Percentiles rank a stretch among this genome's conserved stretches.
These are phyloP conservation scores for Calephelis nemesis DNA, from an alignment of 1,140 invertebrate species.

Conservation along the genomic window DNA sequence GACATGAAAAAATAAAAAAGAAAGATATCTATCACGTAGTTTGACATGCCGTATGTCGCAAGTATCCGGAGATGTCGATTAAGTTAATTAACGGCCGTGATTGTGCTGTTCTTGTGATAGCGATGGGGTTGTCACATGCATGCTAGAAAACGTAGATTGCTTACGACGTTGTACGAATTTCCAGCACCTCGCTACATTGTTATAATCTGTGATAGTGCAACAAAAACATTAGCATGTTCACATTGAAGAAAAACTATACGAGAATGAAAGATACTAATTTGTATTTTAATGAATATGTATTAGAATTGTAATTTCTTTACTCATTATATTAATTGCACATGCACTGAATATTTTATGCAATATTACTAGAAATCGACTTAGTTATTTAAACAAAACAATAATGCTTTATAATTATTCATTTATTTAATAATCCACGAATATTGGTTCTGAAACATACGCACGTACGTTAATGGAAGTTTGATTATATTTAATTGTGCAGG, in stretches of 20 bases:
- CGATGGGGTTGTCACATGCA: too few relatives aligned
- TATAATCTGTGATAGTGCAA: slow-evolving; percentile 1
- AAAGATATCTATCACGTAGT: too few relatives aligned
- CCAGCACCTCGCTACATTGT: not conserved
- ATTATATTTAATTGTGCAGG: too few relatives aligned
- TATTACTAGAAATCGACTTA: not conserved
- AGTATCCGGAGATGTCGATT: too few relatives aligned
- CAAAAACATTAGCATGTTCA: slow-evolving; percentile 8
- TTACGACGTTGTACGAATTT: not conserved
- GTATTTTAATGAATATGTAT: slow-evolving; percentile 7
- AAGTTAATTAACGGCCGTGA: too few relatives aligned
- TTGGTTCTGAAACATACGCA: too few relatives aligned
- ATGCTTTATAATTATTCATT: not conserved
- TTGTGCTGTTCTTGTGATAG: too few relatives aligned
- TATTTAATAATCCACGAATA: too few relatives aligned
- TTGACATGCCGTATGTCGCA: too few relatives aligned
- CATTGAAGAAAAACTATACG: slow-evolving; percentile 8
- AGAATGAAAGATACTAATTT: slow-evolving; percentile 6
- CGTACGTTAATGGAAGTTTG: too few relatives aligned
- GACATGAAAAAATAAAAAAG: too few relatives aligned
- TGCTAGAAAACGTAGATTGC: too few relatives aligned
- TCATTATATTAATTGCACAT: slow-evolving; percentile 10
- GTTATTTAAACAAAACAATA: not conserved
- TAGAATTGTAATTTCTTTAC: slow-evolving; percentile 1
- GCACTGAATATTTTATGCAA: slow-evolving; percentile 3